Percentiles rank a stretch among this genome's conserved stretches.
These are phyloP conservation scores for Margaritifera margaritifera DNA, from an alignment of 2,888 invertebrate genomes.

Conservation along the genomic window DNA sequence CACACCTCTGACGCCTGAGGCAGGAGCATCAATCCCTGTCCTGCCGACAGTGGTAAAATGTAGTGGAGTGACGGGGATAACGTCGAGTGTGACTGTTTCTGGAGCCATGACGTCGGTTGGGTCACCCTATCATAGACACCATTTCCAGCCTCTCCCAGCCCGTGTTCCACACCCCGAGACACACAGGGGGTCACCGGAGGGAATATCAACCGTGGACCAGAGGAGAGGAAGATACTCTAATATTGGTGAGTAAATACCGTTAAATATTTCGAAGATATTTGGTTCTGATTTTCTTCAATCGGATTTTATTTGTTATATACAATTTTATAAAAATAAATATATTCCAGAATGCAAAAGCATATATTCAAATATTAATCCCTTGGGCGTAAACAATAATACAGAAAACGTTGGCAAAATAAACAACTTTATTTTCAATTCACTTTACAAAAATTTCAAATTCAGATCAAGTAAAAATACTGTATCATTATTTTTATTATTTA, in stretches of 20 bases:
- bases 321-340: too few relatives aligned
- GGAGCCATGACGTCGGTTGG: not conserved
- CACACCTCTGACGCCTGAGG: conserved; percentile 13
- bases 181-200: conserved; percentile 16
- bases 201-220: conserved; percentile 18
- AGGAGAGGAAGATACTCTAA: conserved; percentile 33
- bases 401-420: too few relatives aligned
- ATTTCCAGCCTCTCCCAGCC: conserved; percentile 1
- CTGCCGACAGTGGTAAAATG: conserved; percentile 6
- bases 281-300: too few relatives aligned
- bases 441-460: not conserved
- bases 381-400: too few relatives aligned
- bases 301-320: too few relatives aligned
- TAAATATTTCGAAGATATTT: not conserved
- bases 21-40: conserved; percentile 1
- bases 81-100: not conserved
- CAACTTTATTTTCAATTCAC: not conserved
- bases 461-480: too few relatives aligned
- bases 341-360: too few relatives aligned
- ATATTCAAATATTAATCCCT: too few relatives aligned
- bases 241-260: conserved; percentile 26
- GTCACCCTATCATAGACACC: conserved; percentile 1
- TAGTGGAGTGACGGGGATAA: not conserved
- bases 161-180: not conserved
- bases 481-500: too few relatives aligned